Evolutionary conservation across 1,140 invertebrate genomes (phyloP), one percentile per base, ranked within the genome.

Genomic region (Cryptotermes secundus): DNA sequence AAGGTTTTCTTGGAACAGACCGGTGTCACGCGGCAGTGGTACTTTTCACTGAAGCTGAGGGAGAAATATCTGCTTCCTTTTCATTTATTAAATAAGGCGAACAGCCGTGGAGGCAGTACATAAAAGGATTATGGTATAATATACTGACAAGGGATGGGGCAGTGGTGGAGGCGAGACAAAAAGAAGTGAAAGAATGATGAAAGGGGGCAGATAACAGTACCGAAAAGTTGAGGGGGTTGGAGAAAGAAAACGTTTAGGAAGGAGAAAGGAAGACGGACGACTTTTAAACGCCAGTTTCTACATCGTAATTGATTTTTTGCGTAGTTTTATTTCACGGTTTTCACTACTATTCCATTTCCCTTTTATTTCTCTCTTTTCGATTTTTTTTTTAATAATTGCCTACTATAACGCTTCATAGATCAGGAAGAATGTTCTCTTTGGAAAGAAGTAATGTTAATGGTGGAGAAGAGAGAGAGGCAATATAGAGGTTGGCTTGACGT

Each of bases 241-340:
- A 26, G 6, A 31, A 72, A 31, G 1, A 72, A 14, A n/a, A 31
- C 59, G 9, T 72, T n/a, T 72, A 72, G 26, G 31, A 31, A 72
- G 59, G 59, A 31, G 31, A 72, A 26, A 26, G 59, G 2, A 72
- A 26, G 59, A 72, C 26, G 26, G 31, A 72, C 31, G 59, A 31
- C 53, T 59, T 59, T 59, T 59, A 59, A 3, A 59, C 59, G 14
- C n/a, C 59, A n/a, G n/a, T 72, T 3, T 31, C 59, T 31, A 31
- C n/a, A 72, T 31, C n/a, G 59, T 72, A 72, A 72, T 72, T 72
- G 59, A 72, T 72, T 72, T 72, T 72, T 31, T 72, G 9, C 53
- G 0, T n/a, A 26, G 2, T 31, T 31, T 31, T 12, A 26, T 72
- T n/a, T 31, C 4, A 4, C 3, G n/a, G 4, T 72, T 9, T 72